Conservation (phyloP, 2,888 invertebrate species). For the Trichopoda pennipes region DNA sequence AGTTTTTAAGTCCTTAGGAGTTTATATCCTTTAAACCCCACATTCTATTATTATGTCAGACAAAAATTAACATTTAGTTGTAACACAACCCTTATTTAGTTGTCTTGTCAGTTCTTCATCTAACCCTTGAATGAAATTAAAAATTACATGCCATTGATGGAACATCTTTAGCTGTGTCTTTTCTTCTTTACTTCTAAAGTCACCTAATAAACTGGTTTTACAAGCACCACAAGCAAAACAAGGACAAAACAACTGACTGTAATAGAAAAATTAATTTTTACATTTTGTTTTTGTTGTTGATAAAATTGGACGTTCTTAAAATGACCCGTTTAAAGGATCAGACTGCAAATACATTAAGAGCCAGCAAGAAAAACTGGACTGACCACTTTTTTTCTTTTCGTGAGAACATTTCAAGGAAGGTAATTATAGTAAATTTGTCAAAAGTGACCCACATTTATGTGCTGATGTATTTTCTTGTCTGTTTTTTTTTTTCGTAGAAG, state of each 20-base stretch:
- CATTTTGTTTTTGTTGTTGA: constrained; percentile 8
- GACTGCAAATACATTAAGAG: constrained; percentile 4
- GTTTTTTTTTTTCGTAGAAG: too few relatives aligned
- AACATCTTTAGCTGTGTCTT: constrained; percentile 40
- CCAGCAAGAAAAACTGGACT: constrained; percentile 74
- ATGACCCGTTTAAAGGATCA: constrained; percentile 37
- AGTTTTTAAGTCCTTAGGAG: constrained; percentile 8
- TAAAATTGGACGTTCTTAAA: constrained; percentile 40
- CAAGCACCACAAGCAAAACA: too few relatives aligned
- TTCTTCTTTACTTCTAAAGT: constrained; percentile 66
- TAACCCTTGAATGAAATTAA: constrained; percentile 32
- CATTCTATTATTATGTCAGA: constrained; percentile 2
- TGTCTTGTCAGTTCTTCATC: constrained; percentile 34
- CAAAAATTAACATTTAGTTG: constrained; percentile 2
- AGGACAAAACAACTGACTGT: not conserved
- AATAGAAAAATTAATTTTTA: not conserved
- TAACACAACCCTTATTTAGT: constrained; percentile 27
- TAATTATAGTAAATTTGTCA: not conserved
- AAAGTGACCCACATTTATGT: constrained; percentile 21
- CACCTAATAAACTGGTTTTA: constrained; percentile 59
- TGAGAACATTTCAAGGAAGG: constrained; percentile 72
- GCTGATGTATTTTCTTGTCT: too few relatives aligned
- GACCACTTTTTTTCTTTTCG: constrained; percentile 76
- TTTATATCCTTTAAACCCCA: constrained; percentile 5
- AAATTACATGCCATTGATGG: constrained; percentile 26